Conservation (phyloP, 2,888 invertebrate species). For the Lagria hirta region DNA sequence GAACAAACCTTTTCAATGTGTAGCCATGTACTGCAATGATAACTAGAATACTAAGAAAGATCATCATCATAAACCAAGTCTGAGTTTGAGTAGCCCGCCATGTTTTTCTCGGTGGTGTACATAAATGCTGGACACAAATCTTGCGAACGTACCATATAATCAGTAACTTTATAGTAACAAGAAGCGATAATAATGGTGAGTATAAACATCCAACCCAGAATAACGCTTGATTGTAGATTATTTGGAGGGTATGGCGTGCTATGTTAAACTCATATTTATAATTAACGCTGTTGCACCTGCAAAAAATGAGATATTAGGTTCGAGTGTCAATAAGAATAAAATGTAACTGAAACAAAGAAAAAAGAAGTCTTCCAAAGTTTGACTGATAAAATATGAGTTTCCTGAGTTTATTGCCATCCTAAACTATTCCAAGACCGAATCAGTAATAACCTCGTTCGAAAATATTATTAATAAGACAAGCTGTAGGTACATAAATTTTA, state of each 20-base stretch:
- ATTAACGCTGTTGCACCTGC: background rate
- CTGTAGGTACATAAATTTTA: no score
- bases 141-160: constrained; percentile 73
- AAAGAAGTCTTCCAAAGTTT: no score
- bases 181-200: constrained; percentile 67
- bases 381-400: no score
- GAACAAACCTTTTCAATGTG: constrained; percentile 54
- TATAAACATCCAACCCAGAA: constrained; percentile 77
- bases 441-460: no score
- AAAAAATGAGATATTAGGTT: constrained; percentile 5
- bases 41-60: constrained; percentile 65
- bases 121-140: constrained; percentile 62
- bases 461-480: no score
- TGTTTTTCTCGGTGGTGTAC: constrained; percentile 66
- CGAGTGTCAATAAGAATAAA: constrained; percentile 3
- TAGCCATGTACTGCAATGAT: constrained; percentile 64
- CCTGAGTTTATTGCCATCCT: no score
- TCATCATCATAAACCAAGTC: constrained; percentile 70
- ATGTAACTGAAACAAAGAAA: constrained; percentile 3
- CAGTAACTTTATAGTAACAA: constrained; percentile 69
- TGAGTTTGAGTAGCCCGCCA: constrained; percentile 76
- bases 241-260: constrained; percentile 71
- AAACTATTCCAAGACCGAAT: no score
- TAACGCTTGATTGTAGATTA: constrained; percentile 78
- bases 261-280: constrained; percentile 66